A percentile compares a stretch with the other conserved stretches of the same genome.
Evolutionary conservation across 2,113 vertebrate species (phyloP).

Genomic region (Rhinolophus ferrumequinum): DNA sequence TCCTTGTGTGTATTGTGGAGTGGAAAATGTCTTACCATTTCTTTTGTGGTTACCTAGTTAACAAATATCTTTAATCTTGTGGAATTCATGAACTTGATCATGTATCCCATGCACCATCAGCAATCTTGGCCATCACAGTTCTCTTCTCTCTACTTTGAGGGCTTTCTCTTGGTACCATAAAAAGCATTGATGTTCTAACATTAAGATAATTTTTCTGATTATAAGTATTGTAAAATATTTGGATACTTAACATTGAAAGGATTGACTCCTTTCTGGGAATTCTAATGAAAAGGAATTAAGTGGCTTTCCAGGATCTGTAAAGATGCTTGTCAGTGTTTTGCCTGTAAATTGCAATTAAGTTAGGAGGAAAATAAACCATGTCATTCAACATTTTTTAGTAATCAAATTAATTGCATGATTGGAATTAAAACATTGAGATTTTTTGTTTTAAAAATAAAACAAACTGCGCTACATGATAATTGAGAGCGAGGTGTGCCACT

Average conservation of each 20-base stretch:
- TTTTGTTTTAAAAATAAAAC: conserved; percentile 47
- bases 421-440: not conserved
- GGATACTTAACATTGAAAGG: not conserved
- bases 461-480: not conserved
- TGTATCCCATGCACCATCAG: not conserved
- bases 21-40: not conserved
- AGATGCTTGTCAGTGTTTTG: not conserved
- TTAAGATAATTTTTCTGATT: conserved; percentile 10
- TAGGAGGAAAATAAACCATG: not conserved
- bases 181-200: not conserved
- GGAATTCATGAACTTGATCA: not conserved
- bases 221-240: not conserved
- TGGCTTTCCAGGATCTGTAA: not conserved
- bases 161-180: conserved; percentile 21
- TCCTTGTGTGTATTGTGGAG: not conserved
- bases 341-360: not conserved
- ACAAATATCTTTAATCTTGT: conserved; percentile 28
- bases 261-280: not conserved
- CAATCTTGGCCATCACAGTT: not conserved
- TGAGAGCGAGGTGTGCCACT: not conserved
- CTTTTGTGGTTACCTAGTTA: not conserved
- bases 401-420: conserved; percentile 26
- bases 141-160: not conserved
- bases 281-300: not conserved
- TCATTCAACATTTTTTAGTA: not conserved